Base-by-base conservation (phyloP, 2,888 invertebrate genomes). In the Pammene fasciana region DNA sequence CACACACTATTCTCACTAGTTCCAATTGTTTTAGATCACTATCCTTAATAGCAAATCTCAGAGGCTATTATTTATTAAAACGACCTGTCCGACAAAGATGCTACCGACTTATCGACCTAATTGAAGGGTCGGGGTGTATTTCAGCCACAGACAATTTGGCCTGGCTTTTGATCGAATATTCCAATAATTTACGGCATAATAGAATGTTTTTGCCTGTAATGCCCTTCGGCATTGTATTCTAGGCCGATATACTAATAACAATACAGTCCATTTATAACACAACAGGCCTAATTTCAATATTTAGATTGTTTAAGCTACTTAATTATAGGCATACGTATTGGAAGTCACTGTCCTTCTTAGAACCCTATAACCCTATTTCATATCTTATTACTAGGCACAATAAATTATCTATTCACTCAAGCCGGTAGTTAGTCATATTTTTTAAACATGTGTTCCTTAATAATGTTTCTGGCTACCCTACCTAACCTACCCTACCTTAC, bases 121-220 rank as follows among this genome's bases (percentile, higher is more conserved):
- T 65, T 68, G 57, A 57, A 59, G 68, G 57, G 56, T 43, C 34
- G 56, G 59, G 56, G 46, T 65, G 45, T 54, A 59, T 45, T 64
- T 59, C 67, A 48, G 52, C 64, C 59, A 34, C 59, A 59, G 57
- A 64, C 62, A 68, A 65, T 65, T 62, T 11, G 57, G 65, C 48
- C 36, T 54, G n/a, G 64, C 50, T 64, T 68, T 64, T 68, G 56
- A 64, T 62, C 62, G 50, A 68, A 68, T 64, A 68, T 59, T 65
- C 68, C 65, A 34, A 52, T 65, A 59, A 67, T 67, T 71, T 67
- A 59, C 52, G 36, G 46, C 50, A 67, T 54, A 62, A 62, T 65
- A 18, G 57, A 57, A 41, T 64, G 71, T 67, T 67, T 71, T 71
- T 67, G 52, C 62, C 34, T 38, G 61, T 50, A 70, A 60, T 61